These are phyloP conservation scores for Cotesia chilonis DNA, from an alignment of 1,140 invertebrate species.

Conservation along the genomic window DNA sequence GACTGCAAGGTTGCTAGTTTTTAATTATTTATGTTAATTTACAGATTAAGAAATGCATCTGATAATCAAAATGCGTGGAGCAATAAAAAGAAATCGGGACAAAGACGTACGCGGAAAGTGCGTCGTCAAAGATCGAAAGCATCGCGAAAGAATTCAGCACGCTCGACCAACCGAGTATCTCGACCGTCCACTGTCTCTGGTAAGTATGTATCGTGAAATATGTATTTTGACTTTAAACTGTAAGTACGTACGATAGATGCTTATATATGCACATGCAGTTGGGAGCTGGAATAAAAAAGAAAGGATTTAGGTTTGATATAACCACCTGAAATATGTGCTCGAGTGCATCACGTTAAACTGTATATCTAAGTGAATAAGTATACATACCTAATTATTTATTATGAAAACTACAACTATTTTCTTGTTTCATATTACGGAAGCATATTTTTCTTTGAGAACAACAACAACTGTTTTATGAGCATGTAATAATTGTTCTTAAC, in stretches of 20 bases:
- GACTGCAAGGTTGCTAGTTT: no score
- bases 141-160: constrained; percentile 36
- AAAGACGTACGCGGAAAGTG: constrained; percentile 35
- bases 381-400: constrained; percentile 7
- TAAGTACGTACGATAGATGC: not conserved
- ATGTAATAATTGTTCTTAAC: constrained; percentile 34
- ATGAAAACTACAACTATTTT: constrained; percentile 1
- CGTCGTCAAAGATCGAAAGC: constrained; percentile 37
- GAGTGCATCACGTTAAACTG: no score
- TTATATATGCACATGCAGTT: not conserved
- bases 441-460: not conserved
- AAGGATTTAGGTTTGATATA: no score
- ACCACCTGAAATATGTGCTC: no score
- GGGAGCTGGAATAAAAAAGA: no score
- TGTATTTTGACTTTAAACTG: not conserved
- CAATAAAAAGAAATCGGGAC: constrained; percentile 34
- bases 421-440: constrained; percentile 25
- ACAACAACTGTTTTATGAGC: constrained; percentile 1
- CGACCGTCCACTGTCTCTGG: constrained; percentile 28
- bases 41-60: constrained; percentile 11
- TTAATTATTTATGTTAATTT: constrained; percentile 1
- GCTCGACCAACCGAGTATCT: constrained; percentile 16
- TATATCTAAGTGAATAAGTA: no score
- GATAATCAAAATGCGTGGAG: constrained; percentile 12
- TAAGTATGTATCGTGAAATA: constrained; percentile 1